Evolutionary conservation across 92 coral and sea anemone genomes (phyloP).

Genomic region (Scolanthus callimorphus): DNA sequence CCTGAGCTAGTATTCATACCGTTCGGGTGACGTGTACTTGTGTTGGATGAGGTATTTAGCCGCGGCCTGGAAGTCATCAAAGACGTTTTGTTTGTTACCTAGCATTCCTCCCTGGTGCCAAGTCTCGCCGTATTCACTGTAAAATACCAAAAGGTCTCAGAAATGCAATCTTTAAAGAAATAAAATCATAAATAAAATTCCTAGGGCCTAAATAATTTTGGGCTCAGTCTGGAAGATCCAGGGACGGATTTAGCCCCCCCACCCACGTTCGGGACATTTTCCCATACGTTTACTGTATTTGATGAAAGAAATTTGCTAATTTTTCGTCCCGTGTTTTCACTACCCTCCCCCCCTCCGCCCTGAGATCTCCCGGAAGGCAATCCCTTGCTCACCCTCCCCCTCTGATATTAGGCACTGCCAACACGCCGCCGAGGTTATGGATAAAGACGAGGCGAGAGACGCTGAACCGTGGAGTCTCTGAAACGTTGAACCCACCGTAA

Average conservation of each 20-base stretch:
- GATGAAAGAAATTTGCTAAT: too few species aligned
- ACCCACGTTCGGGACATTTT: too few species aligned
- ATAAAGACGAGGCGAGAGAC: slow-evolving; percentile 87
- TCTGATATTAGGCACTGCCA: slow-evolving; percentile 90
- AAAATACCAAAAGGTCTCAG: background rate
- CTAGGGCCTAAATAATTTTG: too few species aligned
- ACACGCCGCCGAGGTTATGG: slow-evolving; percentile 83
- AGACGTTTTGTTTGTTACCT: slow-evolving; percentile 93
- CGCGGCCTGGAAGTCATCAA: slow-evolving; percentile 94
- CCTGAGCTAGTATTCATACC: too few species aligned
- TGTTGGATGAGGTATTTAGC: slow-evolving; percentile 73
- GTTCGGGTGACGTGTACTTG: slow-evolving; percentile 66
- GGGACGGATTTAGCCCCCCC: too few species aligned
- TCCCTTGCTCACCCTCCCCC: slow-evolving; percentile 98
- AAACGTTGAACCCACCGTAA: slow-evolving; percentile 94
- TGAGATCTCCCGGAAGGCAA: too few species aligned
- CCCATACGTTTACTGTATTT: too few species aligned
- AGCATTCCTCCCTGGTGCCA: slow-evolving; percentile 95
- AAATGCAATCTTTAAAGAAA: too few species aligned
- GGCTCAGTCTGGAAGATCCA: too few species aligned
- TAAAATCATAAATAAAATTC: too few species aligned
- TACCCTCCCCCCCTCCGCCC: too few species aligned
- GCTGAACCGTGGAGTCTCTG: slow-evolving; percentile 92
- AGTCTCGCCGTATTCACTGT: slow-evolving; percentile 95
- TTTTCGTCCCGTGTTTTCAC: too few species aligned